Conservation (phyloP, 2,888 invertebrate species). For the Embidobia sp. region DNA sequence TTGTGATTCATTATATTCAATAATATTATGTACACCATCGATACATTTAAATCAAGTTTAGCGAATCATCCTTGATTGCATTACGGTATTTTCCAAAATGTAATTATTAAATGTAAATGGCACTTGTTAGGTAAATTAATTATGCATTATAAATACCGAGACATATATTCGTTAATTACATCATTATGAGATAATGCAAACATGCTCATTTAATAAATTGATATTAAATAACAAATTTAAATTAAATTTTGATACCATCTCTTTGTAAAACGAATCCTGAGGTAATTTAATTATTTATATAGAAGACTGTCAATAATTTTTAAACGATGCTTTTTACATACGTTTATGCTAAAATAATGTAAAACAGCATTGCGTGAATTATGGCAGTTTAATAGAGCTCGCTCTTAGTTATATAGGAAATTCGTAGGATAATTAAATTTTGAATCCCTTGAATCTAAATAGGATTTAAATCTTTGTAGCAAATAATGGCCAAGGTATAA, state of each 20-base stretch:
- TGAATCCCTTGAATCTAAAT: slow-evolving; percentile 45
- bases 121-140: background rate
- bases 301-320: slow-evolving; percentile 2
- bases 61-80: no score
- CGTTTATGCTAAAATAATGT: no score
- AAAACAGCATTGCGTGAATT: slow-evolving; percentile 19
- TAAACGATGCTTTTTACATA: no score
- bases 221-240: background rate
- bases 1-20: no score
- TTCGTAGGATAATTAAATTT: slow-evolving; percentile 48
- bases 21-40: no score
- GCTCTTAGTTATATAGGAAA: slow-evolving; percentile 29
- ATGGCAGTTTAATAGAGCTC: slow-evolving; percentile 35
- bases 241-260: background rate
- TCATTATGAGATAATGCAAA: no score
- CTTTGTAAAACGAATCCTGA: background rate
- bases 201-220: background rate
- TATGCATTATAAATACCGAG: no score
- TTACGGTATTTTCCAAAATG: no score
- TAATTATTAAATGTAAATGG: background rate
- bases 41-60: no score
- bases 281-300: background rate
- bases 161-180: no score
- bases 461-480: slow-evolving; percentile 42
- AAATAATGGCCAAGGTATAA: slow-evolving; percentile 39